Evolutionary conservation across 2,113 vertebrate species (phyloP).

Genomic region (Bubo bubo): DNA sequence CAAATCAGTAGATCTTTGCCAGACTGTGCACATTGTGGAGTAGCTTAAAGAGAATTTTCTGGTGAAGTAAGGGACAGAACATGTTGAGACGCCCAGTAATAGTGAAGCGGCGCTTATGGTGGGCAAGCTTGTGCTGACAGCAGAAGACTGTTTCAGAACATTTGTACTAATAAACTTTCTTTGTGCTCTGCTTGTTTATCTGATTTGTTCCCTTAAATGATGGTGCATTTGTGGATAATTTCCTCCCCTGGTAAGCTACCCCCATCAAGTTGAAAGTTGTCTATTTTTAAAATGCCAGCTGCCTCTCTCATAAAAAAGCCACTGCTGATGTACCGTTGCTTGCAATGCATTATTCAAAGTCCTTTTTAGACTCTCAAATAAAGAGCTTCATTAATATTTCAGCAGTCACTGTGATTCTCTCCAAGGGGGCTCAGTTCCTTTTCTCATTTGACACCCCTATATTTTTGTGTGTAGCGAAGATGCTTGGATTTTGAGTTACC

Average conservation of each 20-base stretch:
- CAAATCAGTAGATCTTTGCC: neutral
- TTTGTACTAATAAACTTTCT: constrained; percentile 28
- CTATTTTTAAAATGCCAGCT: constrained; percentile 69
- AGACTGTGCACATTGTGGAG: accelerated
- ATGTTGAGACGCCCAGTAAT: neutral
- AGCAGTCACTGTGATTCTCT: constrained; percentile 50
- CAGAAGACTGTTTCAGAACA: neutral
- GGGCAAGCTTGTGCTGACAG: neutral
- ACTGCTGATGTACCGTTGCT: constrained; percentile 49
- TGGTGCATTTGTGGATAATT: constrained; percentile 43
- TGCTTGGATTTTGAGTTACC: neutral
- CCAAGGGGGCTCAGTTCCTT: constrained; percentile 19
- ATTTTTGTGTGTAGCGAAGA: neutral
- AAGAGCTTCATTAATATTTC: constrained; percentile 68
- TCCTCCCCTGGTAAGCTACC: constrained; percentile 27
- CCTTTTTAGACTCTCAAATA: constrained; percentile 61
- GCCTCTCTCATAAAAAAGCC: constrained; percentile 44
- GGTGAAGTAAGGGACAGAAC: neutral
- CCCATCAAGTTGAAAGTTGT: constrained; percentile 52
- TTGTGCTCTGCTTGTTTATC: constrained; percentile 31
- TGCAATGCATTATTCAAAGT: constrained; percentile 70
- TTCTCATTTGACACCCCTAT: constrained; percentile 36
- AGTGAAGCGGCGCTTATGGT: neutral
- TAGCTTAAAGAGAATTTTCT: neutral
- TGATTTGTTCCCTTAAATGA: constrained; percentile 37